phyloP scores from a whole-genome alignment of 1,140 invertebrate species.

The Drosophila simulans region DNA sequence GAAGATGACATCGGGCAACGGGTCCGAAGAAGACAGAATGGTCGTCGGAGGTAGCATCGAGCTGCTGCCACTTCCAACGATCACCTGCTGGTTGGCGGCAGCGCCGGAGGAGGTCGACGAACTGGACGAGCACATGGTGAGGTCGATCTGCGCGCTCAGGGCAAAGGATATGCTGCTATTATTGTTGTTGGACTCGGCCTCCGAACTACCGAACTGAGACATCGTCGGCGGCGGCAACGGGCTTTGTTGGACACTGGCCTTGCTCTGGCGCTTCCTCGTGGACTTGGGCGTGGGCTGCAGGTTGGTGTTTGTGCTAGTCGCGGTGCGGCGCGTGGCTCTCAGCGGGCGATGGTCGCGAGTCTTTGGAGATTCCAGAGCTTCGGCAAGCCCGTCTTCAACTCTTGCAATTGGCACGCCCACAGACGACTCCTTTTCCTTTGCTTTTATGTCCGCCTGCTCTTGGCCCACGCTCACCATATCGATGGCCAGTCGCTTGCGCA shows the following conservation, averaged over 20 bases:
- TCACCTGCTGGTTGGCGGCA: constrained; percentile 42
- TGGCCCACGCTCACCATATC: constrained; percentile 74
- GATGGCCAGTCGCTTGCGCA: constrained; percentile 78
- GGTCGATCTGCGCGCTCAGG: constrained; percentile 69
- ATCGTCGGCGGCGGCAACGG: constrained; percentile 11
- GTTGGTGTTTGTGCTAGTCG: constrained; percentile 7
- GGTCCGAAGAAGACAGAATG: constrained; percentile 77
- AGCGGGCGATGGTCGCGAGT: constrained; percentile 54
- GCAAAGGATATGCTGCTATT: constrained; percentile 49
- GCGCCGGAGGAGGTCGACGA: constrained; percentile 60
- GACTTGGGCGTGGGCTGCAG: constrained; percentile 45
- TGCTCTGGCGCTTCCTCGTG: constrained; percentile 63
- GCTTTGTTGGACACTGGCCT: constrained; percentile 28
- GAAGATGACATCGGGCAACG: constrained; percentile 76
- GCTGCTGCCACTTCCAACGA: constrained; percentile 28
- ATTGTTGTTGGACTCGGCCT: constrained; percentile 34
- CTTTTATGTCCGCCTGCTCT: constrained; percentile 11
- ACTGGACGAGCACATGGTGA: constrained; percentile 80
- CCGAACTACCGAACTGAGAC: constrained; percentile 21
- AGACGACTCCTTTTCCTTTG: neutral
- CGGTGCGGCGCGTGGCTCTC: constrained; percentile 59
- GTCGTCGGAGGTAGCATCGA: constrained; percentile 78
- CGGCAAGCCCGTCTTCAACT: constrained; percentile 4
- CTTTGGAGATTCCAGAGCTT: constrained; percentile 13
- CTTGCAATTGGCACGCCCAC: constrained; percentile 3